Evolutionary conservation across 2,888 invertebrate species (phyloP).

Genomic region (Cryptocheilus praepositus): DNA sequence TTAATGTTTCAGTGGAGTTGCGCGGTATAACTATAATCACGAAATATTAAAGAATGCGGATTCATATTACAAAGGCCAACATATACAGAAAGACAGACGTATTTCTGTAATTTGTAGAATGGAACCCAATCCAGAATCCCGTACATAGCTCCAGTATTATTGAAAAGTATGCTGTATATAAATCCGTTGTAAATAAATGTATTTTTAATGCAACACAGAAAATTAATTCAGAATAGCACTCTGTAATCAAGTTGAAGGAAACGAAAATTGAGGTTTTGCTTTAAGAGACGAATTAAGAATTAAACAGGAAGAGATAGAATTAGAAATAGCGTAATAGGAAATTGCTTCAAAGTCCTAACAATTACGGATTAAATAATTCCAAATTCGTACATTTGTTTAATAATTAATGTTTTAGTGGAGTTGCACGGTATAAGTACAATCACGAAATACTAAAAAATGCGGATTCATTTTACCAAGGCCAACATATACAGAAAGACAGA

Average conservation of each 20-base stretch:
- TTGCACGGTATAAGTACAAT: conserved; percentile 90
- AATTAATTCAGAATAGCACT: too few relatives aligned
- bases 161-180: too few relatives aligned
- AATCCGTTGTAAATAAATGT: too few relatives aligned
- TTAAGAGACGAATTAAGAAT: too few relatives aligned
- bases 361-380: conserved; percentile 25
- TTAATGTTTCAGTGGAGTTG: conserved; percentile 79
- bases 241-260: too few relatives aligned
- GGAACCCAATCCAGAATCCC: conserved; percentile 75
- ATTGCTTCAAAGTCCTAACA: too few relatives aligned
- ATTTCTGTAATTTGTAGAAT: conserved; percentile 90
- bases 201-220: too few relatives aligned
- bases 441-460: conserved; percentile 89
- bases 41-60: conserved; percentile 85
- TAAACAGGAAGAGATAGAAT: too few relatives aligned
- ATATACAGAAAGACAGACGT: conserved; percentile 80
- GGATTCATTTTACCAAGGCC: conserved; percentile 80
- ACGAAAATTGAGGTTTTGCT: too few relatives aligned
- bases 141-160: too few relatives aligned
- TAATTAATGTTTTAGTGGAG: conserved; percentile 77
- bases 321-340: background rate
- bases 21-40: conserved; percentile 93
- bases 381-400: conserved; percentile 31
- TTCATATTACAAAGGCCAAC: conserved; percentile 80
- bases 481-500: conserved; percentile 79